Evolutionary conservation across 64 coral and sea anemone genomes (phyloP), one percentile per base, ranked within the genome.

Genomic region (Stichodactyla mertensii): DNA sequence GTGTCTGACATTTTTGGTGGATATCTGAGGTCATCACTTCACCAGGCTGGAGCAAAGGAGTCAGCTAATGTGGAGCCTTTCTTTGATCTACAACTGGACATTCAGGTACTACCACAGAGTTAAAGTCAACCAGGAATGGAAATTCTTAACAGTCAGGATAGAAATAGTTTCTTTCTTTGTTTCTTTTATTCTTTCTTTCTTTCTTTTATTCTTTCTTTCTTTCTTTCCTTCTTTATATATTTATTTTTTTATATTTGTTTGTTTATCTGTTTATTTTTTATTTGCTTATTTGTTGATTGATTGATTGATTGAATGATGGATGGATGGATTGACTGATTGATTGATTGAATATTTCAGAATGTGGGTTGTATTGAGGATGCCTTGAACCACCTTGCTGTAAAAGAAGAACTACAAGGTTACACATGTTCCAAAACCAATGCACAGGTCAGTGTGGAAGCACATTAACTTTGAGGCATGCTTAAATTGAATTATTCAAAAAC

Each of bases 1-100:
- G 84, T 99, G 18, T 94, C 97, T 19, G 88, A 92, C n/a, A 99
- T 99, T 27, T 99, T 99, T 93, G 97, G 97, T 77, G 96, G 96
- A 19, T 99, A 91, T 85, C 86, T 99, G 18, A 87, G 96, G 13
- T 99, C 92, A 61, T 99, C 96, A 7, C 82, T 99, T 10, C 89
- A 95, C 51, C 90, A 95, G 79, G 79, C 88, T 77, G 96, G 96
- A 53, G 85, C 91, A 15, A 99, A 95, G 14, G 96, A 95, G 59
- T 95, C 96, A 20, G 96, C 96, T 36, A 99, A 94, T 86, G 93
- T 99, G 51, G 92, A 99, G 55, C 96, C 96, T 24, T 99, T 99
- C 86, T 99, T 94, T 88, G 90, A 92, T 6, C 83, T 99, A 66
- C 96, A 94, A 31, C 82, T 99, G 2, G 96, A 99, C 64, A 89